Percentiles rank a stretch among this genome's conserved stretches.
Evolutionary conservation across 2,113 vertebrate species (phyloP).

Genomic region (Paratilapia polleni): DNA sequence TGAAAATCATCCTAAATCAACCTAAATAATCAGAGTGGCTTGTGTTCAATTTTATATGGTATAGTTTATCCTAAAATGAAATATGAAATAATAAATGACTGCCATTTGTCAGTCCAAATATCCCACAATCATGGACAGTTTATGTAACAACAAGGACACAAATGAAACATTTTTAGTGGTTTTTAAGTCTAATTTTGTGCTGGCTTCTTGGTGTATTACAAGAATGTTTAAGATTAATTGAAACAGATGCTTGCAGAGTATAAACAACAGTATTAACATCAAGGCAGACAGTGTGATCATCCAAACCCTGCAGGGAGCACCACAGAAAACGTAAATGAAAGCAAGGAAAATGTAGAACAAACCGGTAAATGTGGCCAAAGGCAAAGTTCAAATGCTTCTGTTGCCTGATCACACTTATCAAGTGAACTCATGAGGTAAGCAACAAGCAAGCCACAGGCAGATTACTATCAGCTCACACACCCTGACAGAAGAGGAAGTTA

Average conservation of each 20-base stretch:
- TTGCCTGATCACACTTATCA: slow-evolving; percentile 17
- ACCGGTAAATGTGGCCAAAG: neutral
- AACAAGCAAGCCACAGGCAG: slow-evolving; percentile 12
- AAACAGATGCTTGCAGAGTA: neutral
- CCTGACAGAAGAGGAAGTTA: neutral
- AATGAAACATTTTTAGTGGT: neutral
- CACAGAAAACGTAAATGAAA: neutral
- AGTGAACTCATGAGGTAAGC: slow-evolving; percentile 13
- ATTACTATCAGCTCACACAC: slow-evolving; percentile 50
- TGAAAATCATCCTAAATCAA: no score
- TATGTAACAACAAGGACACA: neutral
- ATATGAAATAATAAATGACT: neutral
- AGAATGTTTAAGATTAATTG: neutral
- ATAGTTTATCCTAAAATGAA: neutral
- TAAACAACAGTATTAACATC: neutral
- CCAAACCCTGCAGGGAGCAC: neutral
- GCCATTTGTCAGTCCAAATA: neutral
- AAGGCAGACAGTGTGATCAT: neutral
- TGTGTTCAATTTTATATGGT: no score
- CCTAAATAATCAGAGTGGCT: no score
- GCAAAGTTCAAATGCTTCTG: slow-evolving; percentile 11
- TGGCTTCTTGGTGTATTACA: neutral
- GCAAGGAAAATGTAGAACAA: neutral
- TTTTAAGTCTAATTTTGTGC: neutral
- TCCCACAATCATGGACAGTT: neutral